Evolutionary conservation across 1,140 invertebrate genomes (phyloP).

Genomic region (Sweltsa coloradensis): DNA sequence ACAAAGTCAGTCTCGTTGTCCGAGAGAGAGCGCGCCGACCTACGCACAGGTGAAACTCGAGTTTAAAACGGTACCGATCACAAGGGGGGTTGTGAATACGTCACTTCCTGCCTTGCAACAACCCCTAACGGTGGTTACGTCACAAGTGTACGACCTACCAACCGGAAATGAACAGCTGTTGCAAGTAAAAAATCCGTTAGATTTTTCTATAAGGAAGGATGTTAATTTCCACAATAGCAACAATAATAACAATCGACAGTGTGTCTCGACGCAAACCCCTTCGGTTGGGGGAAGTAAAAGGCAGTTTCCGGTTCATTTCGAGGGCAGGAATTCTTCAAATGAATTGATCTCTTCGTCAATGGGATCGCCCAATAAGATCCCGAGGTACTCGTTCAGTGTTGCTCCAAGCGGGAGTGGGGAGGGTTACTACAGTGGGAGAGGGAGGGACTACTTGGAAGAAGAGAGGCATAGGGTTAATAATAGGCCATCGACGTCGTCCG

Average conservation of each 20-base stretch:
- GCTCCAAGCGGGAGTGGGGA: background rate
- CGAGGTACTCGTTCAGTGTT: background rate
- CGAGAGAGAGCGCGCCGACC: background rate
- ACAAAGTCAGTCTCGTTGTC: background rate
- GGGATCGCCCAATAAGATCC: background rate
- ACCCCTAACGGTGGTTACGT: background rate
- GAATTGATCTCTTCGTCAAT: background rate
- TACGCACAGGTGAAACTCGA: slow-evolving; percentile 7
- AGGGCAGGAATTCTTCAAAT: background rate
- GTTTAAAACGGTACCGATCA: slow-evolving; percentile 6
- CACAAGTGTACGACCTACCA: background rate
- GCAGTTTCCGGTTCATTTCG: background rate
- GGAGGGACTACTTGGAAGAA: background rate
- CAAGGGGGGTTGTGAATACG: background rate
- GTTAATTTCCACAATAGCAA: background rate
- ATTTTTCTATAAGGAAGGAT: slow-evolving; percentile 2
- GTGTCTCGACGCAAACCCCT: background rate
- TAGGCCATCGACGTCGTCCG: background rate
- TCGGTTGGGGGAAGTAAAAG: background rate
- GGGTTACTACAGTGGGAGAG: background rate
- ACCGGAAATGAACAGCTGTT: background rate
- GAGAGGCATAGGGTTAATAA: background rate
- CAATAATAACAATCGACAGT: background rate
- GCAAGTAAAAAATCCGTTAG: background rate
- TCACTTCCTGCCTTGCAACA: slow-evolving; percentile 1